Percentiles rank a stretch among this genome's conserved stretches.
Evolutionary conservation across 2,797 vertebrate species (phyloP).

Genomic region (Enteromius afrohamiltoni): DNA sequence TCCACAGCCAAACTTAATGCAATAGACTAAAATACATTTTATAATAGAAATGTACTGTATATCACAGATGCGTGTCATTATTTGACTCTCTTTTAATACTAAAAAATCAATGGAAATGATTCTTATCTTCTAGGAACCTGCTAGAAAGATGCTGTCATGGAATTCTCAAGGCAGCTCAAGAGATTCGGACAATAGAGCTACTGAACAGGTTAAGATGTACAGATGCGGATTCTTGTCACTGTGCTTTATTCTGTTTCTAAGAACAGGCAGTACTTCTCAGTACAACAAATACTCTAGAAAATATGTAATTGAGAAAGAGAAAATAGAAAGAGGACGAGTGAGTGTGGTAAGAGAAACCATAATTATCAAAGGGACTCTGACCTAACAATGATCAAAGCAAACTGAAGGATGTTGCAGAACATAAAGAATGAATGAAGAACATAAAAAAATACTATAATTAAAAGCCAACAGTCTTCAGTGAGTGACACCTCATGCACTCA

Average conservation of each 20-base stretch:
- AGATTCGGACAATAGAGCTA: too few relatives aligned
- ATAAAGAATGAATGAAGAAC: too few relatives aligned
- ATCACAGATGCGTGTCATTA: too few relatives aligned
- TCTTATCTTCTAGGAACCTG: background rate
- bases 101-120: background rate
- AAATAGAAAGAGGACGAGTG: background rate
- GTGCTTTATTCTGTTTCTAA: background rate
- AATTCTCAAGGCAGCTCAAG: background rate
- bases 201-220: too few relatives aligned
- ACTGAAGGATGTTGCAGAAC: conserved; percentile 61
- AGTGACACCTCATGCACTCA: too few relatives aligned
- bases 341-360: background rate
- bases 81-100: too few relatives aligned
- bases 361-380: conserved; percentile 26
- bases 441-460: too few relatives aligned
- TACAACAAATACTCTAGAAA: background rate
- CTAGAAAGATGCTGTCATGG: background rate
- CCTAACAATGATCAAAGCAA: conserved; percentile 68
- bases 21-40: background rate
- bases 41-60: too few relatives aligned
- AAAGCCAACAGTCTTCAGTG: background rate
- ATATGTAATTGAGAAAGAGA: background rate
- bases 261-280: background rate
- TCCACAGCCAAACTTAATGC: background rate
- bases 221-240: background rate